Evolutionary conservation across 2,113 vertebrate species (phyloP).

Genomic region (Antidorcas marsupialis): DNA sequence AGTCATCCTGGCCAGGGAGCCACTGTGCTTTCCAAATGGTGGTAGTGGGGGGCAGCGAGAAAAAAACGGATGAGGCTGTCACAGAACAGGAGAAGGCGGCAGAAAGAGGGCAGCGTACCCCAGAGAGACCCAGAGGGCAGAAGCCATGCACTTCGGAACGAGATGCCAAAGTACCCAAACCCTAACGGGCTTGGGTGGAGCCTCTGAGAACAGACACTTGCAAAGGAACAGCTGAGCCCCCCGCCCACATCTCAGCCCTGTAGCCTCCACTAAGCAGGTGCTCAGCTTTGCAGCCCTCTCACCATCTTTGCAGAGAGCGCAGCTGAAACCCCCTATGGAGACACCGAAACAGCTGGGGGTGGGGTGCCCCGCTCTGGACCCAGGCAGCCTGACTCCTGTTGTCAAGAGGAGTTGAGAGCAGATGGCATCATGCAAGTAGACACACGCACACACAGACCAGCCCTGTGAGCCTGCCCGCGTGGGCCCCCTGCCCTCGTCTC

Average conservation of each 20-base stretch:
- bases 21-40: background rate
- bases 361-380: background rate
- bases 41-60: background rate
- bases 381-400: background rate
- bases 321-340: background rate
- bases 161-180: background rate
- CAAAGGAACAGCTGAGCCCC: background rate
- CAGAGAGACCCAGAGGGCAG: background rate
- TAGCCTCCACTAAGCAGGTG: accelerated
- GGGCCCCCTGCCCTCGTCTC: background rate
- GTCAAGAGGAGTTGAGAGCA: no score
- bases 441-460: accelerated
- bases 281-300: background rate
- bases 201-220: background rate
- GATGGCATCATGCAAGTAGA: accelerated
- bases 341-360: background rate
- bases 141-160: background rate
- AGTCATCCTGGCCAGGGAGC: background rate
- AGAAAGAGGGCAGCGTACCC: background rate
- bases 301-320: background rate
- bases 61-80: background rate
- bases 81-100: background rate
- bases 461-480: accelerated
- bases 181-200: background rate
- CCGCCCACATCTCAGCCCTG: background rate